Evolutionary conservation across 1,140 invertebrate species (phyloP), one percentile per base, ranked within the genome.

Genomic region (Melanaphis sacchari): DNA sequence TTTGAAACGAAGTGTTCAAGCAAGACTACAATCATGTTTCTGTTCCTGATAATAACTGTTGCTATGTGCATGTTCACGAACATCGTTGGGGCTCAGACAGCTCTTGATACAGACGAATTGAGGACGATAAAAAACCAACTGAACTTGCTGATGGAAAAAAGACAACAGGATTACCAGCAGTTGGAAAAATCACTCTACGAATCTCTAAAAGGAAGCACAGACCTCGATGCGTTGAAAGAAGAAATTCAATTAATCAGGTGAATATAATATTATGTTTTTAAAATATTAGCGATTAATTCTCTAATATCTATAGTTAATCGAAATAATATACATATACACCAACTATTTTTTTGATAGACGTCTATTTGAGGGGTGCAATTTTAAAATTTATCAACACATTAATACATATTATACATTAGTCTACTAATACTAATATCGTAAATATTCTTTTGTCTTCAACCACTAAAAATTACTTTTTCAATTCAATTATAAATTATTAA

Each of bases 151-250:
- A 93, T 93, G 49, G 91, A 93, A 85, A 93, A 93, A 40, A 52
- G 91, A 40, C 91, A 93, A 85, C 81, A 84, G 26, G 91, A 93
- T n/a, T 93, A 93, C 26, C 66, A 93, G 46, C 91, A 93, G 59
- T 31, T 93, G 46, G 91, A 93, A 93, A 93, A 93, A 52, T 93
- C 91, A 11, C 46, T 93, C 2, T 84, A 41, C 26, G 76, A 93
- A 52, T 93, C 91, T 31, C 81, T 93, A 6, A 93, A 52, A 40
- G 59, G 81, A 26, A 93, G 15, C 38, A 49, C 46, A 26, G 91
- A 84, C 36, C 41, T 93, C 6, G 43, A 84, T 22, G 91, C 81
- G n/a, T 52, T 93, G 36, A 93, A 84, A 54, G 91, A 93, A 84
- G 91, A 93, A 84, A 93, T 93, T 49, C 43, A 84, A 54, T 49